Conservation (phyloP, 2,888 invertebrate genomes). For the Drosophila neonasuta region DNA sequence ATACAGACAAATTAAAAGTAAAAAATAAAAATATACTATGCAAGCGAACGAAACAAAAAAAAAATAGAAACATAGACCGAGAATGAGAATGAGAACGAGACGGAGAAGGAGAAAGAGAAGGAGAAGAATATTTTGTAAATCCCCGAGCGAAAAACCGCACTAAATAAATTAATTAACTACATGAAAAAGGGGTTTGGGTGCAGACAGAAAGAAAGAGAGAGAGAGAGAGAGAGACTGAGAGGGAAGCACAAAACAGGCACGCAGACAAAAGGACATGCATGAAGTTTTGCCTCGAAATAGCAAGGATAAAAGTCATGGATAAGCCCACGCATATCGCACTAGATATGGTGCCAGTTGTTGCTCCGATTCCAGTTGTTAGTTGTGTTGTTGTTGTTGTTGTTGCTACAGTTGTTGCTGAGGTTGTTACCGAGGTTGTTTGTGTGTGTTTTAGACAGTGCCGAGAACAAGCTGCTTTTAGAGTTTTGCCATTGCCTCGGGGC, state of each 20-base stretch:
- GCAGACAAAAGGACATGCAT: constrained; percentile 46
- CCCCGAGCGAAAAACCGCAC: constrained; percentile 75
- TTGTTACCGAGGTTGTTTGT: constrained; percentile 21
- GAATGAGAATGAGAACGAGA: constrained; percentile 30
- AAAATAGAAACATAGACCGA: constrained; percentile 29
- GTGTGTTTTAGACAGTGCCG: constrained; percentile 44
- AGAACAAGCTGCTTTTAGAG: constrained; percentile 58
- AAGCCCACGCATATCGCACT: constrained; percentile 44
- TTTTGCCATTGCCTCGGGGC: constrained; percentile 47
- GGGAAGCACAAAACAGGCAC: constrained; percentile 29
- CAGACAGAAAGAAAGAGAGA: constrained; percentile 25
- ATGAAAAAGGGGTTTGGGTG: constrained; percentile 59
- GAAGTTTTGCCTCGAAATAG: constrained; percentile 33
- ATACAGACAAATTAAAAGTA: constrained; percentile 28
- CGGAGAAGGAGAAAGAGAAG: constrained; percentile 14
- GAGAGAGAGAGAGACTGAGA: neutral
- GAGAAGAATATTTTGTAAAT: constrained; percentile 63
- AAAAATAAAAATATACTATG: constrained; percentile 29
- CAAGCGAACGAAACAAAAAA: constrained; percentile 12
- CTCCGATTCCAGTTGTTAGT: constrained; percentile 27
- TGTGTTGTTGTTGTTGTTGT: constrained; percentile 1
- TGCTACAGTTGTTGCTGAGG: constrained; percentile 12
- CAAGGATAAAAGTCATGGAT: constrained; percentile 33
- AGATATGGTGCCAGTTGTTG: constrained; percentile 36
- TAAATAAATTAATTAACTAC: constrained; percentile 80